phyloP scores from a whole-genome alignment of 1,140 invertebrate genomes.

The Antheraea pernyi region DNA sequence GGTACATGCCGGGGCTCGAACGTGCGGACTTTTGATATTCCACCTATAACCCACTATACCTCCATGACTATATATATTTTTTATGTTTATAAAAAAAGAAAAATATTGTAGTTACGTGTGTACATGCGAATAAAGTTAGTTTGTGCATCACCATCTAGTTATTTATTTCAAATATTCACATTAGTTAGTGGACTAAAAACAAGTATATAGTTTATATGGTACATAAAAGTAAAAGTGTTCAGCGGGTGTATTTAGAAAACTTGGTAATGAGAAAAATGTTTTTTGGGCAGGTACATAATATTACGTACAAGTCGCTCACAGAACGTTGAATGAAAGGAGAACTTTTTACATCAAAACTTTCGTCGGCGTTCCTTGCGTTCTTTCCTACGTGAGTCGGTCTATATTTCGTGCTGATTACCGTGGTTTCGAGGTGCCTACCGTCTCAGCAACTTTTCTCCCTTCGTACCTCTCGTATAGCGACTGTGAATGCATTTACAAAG shows the following conservation, averaged over 20 bases:
- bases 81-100: too few relatives aligned
- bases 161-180: too few relatives aligned
- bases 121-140: too few relatives aligned
- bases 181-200: background rate
- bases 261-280: background rate
- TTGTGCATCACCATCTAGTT: too few relatives aligned
- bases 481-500: background rate
- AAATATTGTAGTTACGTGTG: too few relatives aligned
- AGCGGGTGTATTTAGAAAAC: background rate
- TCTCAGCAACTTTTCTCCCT: constrained; percentile 22
- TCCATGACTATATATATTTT: too few relatives aligned
- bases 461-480: background rate
- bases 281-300: background rate
- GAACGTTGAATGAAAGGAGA: constrained; percentile 59
- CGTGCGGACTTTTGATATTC: too few relatives aligned
- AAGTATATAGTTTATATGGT: background rate
- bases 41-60: too few relatives aligned
- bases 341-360: constrained; percentile 77
- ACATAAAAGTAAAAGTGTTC: background rate
- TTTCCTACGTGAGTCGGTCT: constrained; percentile 66
- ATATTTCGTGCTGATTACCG: constrained; percentile 63
- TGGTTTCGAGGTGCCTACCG: constrained; percentile 26
- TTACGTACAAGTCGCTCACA: background rate
- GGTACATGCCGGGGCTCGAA: too few relatives aligned
- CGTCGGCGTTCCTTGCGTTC: constrained; percentile 49